A percentile compares a stretch with the other conserved stretches of the same genome.
These are phyloP conservation scores for Nicator chloris DNA, from an alignment of 2,113 vertebrate genomes.

Conservation along the genomic window DNA sequence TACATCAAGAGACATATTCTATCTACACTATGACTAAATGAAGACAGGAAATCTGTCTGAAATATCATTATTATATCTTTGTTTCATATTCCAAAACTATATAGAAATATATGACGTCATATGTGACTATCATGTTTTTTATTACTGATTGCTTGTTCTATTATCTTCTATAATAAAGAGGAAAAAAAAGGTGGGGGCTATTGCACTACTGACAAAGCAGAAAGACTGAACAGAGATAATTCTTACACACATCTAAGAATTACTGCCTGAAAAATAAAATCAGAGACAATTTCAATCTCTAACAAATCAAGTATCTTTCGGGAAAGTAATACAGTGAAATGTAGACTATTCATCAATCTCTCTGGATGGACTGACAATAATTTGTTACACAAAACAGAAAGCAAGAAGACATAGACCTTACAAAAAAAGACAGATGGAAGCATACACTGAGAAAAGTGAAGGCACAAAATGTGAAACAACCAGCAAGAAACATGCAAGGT, in stretches of 20 bases:
- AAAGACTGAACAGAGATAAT: background rate
- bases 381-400: background rate
- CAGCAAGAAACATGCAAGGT: background rate
- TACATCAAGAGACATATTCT: background rate
- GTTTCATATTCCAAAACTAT: background rate
- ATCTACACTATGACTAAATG: background rate
- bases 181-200: background rate
- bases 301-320: fast-evolving
- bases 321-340: background rate
- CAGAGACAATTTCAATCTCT: background rate
- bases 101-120: background rate
- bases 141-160: background rate
- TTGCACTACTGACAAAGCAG: background rate
- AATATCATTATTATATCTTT: background rate
- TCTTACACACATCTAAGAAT: background rate
- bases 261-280: background rate
- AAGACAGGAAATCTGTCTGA: background rate
- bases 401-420: background rate
- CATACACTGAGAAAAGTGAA: background rate
- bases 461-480: background rate
- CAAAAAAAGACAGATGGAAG: background rate
- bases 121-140: background rate
- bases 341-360: background rate
- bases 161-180: background rate
- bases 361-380: background rate